Evolutionary conservation across 92 coral and sea anemone species (phyloP).

Genomic region (Porites divaricata): DNA sequence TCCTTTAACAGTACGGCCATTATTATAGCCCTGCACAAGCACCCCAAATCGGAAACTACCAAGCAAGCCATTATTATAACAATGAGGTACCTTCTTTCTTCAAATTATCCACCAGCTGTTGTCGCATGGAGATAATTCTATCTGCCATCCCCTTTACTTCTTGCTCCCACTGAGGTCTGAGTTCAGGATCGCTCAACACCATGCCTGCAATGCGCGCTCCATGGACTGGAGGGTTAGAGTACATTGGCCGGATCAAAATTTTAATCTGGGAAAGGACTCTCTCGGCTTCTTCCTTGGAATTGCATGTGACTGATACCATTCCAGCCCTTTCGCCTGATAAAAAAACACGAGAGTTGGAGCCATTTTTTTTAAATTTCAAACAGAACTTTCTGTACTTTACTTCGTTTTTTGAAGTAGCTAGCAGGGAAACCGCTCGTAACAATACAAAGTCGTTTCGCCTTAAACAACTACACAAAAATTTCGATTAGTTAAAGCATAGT

Average conservation of each 20-base stretch:
- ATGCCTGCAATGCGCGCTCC: slow-evolving; percentile 89
- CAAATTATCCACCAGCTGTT: slow-evolving; percentile 81
- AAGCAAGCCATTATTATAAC: not conserved
- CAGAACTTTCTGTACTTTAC: too few species aligned
- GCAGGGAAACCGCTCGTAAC: too few species aligned
- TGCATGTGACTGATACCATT: slow-evolving; percentile 76
- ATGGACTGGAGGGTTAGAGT: slow-evolving; percentile 97
- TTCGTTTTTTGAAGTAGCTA: too few species aligned
- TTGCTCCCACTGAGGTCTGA: slow-evolving; percentile 86
- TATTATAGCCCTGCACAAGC: too few species aligned
- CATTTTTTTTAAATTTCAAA: too few species aligned
- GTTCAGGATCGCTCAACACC: slow-evolving; percentile 80
- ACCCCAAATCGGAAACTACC: too few species aligned
- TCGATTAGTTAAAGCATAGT: too few species aligned
- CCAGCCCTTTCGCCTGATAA: slow-evolving; percentile 91
- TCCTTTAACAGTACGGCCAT: too few species aligned
- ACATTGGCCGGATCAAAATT: slow-evolving; percentile 96
- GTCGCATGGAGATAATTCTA: slow-evolving; percentile 93
- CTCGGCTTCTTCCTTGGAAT: slow-evolving; percentile 90
- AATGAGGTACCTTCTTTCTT: slow-evolving; percentile 79
- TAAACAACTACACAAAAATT: too few species aligned
- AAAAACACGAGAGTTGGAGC: not conserved
- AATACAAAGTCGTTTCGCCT: too few species aligned
- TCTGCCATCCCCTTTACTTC: slow-evolving; percentile 99
- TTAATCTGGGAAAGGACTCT: slow-evolving; percentile 94